Base-by-base conservation (phyloP, 2,113 vertebrate species). In the Amphilophus citrinellus region DNA sequence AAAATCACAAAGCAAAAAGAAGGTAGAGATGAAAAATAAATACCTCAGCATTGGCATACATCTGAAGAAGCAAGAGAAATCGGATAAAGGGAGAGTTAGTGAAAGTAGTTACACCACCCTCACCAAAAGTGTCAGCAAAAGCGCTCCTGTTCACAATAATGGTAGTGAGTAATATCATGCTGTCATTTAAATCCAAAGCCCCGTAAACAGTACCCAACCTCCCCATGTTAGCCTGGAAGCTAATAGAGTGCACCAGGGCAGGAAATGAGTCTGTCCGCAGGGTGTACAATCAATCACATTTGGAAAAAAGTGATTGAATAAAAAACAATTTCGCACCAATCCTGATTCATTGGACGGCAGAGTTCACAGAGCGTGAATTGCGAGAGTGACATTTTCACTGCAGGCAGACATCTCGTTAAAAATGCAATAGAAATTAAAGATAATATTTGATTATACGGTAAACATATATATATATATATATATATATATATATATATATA, bases 11-110 rank as follows among this genome's bases (percentile, higher is more conserved):
- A 90, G 88, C 82, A 91, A 88, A 88, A 84, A 86, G 76, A 78
- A 88, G 56, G 88, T 84, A 82, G 90, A 76, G 84, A 61, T 88
- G 92, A 92, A 83, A 86, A 91, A 94, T 93, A 96, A 97, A 96
- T 97, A 97, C 96, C 96, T 97, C 96, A 92, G 95, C 95, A 96
- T 97, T 97, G 95, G 96, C 96, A 97, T 83, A 96, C 95, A 96
- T 97, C 96, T 97, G 96, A 95, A 96, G 96, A 96, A 95, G 95
- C 95, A 94, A 94, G 92, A 94, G 87, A 95, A 93, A 96, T 93
- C 77, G 91, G 93, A 96, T 89, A 90, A 95, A 93, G 75, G 88
- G 61, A 93, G 94, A 93, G 94, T 97, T 96, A 96, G 94, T 95
- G 84, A 93, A 93, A 95, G 94, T 91, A 84, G 85, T 92, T 82